Evolutionary conservation across 2,888 invertebrate genomes (phyloP).

Genomic region (Diarsia brunnea): DNA sequence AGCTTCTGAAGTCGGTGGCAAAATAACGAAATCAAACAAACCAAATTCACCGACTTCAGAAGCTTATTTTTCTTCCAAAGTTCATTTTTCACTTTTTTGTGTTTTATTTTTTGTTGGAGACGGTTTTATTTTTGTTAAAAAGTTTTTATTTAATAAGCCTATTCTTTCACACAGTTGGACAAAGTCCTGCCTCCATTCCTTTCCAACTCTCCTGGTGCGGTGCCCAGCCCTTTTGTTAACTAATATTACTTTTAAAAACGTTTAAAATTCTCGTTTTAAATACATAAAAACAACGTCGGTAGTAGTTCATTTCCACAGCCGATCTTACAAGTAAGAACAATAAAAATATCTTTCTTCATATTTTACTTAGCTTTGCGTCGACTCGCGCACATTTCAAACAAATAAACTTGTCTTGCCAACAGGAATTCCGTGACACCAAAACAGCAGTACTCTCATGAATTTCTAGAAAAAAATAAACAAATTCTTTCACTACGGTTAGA

Average conservation of each 20-base stretch:
- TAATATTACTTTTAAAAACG: not conserved
- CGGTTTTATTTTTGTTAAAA: no score
- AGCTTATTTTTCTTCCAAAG: no score
- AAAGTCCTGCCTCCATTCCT: no score
- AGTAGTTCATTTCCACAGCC: not conserved
- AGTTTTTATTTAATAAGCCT: no score
- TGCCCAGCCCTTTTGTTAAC: not conserved
- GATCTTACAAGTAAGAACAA: not conserved
- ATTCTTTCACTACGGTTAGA: conserved; percentile 27
- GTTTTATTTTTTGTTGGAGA: no score
- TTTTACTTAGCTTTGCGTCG: conserved; percentile 21
- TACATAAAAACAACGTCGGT: not conserved
- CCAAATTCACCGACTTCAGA: no score
- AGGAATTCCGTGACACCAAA: conserved; percentile 42
- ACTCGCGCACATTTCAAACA: conserved; percentile 35
- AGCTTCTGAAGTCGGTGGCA: no score
- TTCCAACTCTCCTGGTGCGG: no score
- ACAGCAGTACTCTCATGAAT: conserved; percentile 22
- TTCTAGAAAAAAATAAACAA: conserved; percentile 45
- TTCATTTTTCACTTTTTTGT: no score
- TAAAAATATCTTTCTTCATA: conserved; percentile 24
- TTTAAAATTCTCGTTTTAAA: not conserved
- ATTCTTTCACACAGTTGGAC: no score
- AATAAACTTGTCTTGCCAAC: conserved; percentile 50
- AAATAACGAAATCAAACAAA: no score